phyloP scores from a whole-genome alignment of 2,113 vertebrate species.

The Dryoscopus gambensis region DNA sequence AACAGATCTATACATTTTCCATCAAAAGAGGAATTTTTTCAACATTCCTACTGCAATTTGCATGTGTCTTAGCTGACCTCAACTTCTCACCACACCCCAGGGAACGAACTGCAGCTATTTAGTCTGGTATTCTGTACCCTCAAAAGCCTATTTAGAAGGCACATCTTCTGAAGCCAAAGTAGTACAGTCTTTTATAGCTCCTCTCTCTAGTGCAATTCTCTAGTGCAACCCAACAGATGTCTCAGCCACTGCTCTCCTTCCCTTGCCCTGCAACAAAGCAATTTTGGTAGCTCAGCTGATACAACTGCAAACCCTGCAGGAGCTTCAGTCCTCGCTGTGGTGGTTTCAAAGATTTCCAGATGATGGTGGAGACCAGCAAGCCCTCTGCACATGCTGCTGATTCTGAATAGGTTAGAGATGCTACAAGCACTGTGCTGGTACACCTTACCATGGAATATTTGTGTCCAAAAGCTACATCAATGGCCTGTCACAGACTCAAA shows the following conservation, averaged over 20 bases:
- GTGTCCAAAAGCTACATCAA: background rate
- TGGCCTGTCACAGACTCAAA: rapidly evolving
- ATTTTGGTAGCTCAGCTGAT: background rate
- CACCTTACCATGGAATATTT: background rate
- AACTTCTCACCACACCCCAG: background rate
- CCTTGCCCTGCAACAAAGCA: background rate
- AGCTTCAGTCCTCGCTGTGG: background rate
- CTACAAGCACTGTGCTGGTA: rapidly evolving
- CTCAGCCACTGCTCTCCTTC: background rate
- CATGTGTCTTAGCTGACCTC: rapidly evolving
- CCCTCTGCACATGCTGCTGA: no score
- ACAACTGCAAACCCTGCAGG: background rate
- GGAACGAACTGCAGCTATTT: background rate
- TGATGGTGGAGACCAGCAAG: background rate
- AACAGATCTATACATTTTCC: background rate
- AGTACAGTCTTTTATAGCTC: background rate
- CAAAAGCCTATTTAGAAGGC: background rate
- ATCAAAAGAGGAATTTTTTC: background rate
- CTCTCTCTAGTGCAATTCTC: background rate
- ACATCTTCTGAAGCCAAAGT: background rate
- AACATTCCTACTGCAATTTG: background rate
- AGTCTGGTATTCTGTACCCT: background rate
- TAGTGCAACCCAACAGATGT: background rate
- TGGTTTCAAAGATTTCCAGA: background rate
- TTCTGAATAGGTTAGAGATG: background rate